Evolutionary conservation across 2,113 vertebrate species (phyloP).

Genomic region (Ellobius talpinus): DNA sequence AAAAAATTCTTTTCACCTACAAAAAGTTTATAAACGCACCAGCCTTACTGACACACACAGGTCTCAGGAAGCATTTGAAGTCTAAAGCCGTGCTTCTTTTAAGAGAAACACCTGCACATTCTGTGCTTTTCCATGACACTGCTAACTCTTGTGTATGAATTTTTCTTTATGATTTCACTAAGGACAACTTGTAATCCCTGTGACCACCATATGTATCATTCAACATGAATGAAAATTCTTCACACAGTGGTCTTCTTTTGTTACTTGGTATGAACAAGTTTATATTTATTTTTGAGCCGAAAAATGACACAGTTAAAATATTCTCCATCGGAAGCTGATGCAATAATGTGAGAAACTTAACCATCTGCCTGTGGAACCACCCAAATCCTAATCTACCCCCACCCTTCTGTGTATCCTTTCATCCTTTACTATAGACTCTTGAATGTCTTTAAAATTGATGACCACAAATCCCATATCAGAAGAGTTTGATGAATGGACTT

Average conservation of each 20-base stretch:
- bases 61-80: not conserved
- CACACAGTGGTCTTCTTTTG: not conserved
- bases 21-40: not conserved
- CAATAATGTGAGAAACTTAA: conserved; percentile 10
- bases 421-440: not conserved
- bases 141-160: not conserved
- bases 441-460: not conserved
- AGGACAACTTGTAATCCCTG: not conserved
- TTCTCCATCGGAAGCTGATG: not conserved
- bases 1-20: not conserved
- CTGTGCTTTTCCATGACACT: not conserved
- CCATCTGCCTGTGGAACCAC: not conserved
- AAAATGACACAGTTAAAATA: not conserved
- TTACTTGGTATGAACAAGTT: not conserved
- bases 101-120: not conserved
- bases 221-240: not conserved
- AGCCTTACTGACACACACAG: not conserved
- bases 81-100: not conserved
- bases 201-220: not conserved
- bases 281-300: not conserved
- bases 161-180: conserved; percentile 34
- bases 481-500: not conserved
- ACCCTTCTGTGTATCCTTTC: not conserved
- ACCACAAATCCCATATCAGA: not conserved
- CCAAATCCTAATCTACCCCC: not conserved